Evolutionary conservation across 2,797 vertebrate genomes (phyloP), one percentile per base, ranked within the genome.

Genomic region (Pseudocheirus occidentalis): DNA sequence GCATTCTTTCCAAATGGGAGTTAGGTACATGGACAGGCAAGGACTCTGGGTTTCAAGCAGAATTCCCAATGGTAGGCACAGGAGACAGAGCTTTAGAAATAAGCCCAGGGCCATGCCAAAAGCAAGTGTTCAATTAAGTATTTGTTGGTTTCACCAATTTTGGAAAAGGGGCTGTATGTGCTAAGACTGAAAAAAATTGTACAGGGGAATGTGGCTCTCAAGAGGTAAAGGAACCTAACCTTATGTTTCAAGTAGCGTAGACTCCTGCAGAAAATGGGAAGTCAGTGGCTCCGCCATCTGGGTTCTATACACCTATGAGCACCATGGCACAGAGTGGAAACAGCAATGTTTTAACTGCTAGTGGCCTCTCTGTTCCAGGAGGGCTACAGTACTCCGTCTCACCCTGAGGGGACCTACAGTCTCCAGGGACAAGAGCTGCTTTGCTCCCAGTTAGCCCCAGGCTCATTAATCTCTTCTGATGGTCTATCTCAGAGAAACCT

Each of bases 361-460:
- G 18, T 9, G 18, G 13, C 62, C 62, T 31, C 10, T 59, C 58
- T 9, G 28, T 59, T 31, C 59, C 58, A 59, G 3, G 2, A 59
- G 58, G 27, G 57, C 57, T 58, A 58, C 57, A 10, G 7, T 6
- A 1, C 28, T 29, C 28, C 4, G 5, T 73, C 66, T 40, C n/a
- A n/a, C 18, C 14, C 14, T 18, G 66, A 40, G 18, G 34, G 5
- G 5, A 5, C n/a, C n/a, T 62, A 9, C 66, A 73, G n/a, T 0
- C n/a, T 81, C 14, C 62, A 73, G 62, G 62, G 16, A 1, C 62
- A 66, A 58, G 21, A 91, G 54, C 92, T 92, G 66, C 57, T 95
- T 55, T 95, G 92, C 57, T 96, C 89, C 73, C 90, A 89, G 31
- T 94, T 28, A 93, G 13, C 34, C 54, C 13, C n/a, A 91, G 27